Percentiles rank a stretch among this genome's conserved stretches.
These are phyloP conservation scores for Mus spretus DNA, from an alignment of 2,797 vertebrate genomes.

Conservation along the genomic window DNA sequence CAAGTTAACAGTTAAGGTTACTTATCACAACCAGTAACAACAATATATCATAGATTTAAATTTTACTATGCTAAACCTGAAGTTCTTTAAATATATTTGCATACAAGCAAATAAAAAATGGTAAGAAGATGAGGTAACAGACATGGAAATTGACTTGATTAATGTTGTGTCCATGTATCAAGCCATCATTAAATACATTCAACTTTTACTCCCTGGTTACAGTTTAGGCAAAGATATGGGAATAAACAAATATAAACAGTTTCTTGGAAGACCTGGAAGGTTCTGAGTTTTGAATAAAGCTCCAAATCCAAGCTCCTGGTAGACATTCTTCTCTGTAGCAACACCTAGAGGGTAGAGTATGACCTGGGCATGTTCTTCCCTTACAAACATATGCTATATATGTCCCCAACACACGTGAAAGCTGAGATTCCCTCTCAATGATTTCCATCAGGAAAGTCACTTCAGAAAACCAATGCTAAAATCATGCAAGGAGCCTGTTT, in stretches of 20 bases:
- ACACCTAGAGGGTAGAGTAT: not conserved
- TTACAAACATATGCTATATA: not conserved
- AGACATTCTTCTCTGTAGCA: not conserved
- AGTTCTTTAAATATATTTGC: not conserved
- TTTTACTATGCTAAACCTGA: not conserved
- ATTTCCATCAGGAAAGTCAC: slow-evolving; percentile 4
- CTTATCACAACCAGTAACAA: not conserved
- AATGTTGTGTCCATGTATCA: not conserved
- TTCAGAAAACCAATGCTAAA: slow-evolving; percentile 16
- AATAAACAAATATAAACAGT: not conserved
- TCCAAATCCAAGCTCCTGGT: not conserved
- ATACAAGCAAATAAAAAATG: not conserved
- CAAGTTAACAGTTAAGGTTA: not conserved
- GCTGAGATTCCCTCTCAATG: not conserved
- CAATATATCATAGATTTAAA: not conserved
- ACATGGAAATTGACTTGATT: not conserved
- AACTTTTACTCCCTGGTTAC: not conserved
- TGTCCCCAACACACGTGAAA: slow-evolving; percentile 14
- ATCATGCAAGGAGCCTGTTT: not conserved
- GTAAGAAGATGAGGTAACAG: not conserved
- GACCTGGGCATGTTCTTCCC: slow-evolving; percentile 29
- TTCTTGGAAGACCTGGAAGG: not conserved
- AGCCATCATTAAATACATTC: not conserved
- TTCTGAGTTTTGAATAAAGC: not conserved
- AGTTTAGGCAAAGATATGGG: not conserved